Evolutionary conservation across 2,888 invertebrate genomes (phyloP).

Genomic region (Tribolium freemani): DNA sequence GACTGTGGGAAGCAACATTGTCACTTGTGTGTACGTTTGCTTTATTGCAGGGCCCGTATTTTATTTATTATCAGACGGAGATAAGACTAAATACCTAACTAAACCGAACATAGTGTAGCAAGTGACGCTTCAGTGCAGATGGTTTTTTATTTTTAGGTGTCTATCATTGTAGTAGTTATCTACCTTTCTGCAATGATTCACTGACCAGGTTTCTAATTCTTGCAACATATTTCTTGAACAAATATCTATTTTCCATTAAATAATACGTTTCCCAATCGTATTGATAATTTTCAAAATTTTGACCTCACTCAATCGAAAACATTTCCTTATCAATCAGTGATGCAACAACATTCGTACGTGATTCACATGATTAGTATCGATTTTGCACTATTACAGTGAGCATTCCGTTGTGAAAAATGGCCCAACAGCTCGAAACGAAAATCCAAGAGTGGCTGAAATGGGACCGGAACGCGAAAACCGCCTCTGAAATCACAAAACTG

Average conservation of each 20-base stretch:
- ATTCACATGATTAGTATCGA: not conserved
- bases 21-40: constrained; percentile 11
- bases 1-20: constrained; percentile 6
- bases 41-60: constrained; percentile 30
- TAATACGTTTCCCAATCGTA: not conserved
- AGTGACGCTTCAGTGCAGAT: constrained; percentile 43
- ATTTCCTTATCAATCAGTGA: not conserved
- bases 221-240: not conserved
- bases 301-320: not conserved
- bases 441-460: constrained; percentile 81
- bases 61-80: constrained; percentile 39
- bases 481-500: constrained; percentile 75
- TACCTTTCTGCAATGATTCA: not conserved
- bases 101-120: constrained; percentile 19
- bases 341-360: not conserved
- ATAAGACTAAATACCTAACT: constrained; percentile 40
- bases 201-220: not conserved
- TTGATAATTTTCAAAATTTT: not conserved
- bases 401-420: not conserved
- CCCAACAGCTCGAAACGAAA: constrained; percentile 73
- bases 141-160: constrained; percentile 35
- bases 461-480: constrained; percentile 81
- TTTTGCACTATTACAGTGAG: not conserved
- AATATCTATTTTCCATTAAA: too few relatives aligned
- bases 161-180: constrained; percentile 4